Evolutionary conservation across 2,113 vertebrate genomes (phyloP).

Genomic region (Sisor rabdophorus): DNA sequence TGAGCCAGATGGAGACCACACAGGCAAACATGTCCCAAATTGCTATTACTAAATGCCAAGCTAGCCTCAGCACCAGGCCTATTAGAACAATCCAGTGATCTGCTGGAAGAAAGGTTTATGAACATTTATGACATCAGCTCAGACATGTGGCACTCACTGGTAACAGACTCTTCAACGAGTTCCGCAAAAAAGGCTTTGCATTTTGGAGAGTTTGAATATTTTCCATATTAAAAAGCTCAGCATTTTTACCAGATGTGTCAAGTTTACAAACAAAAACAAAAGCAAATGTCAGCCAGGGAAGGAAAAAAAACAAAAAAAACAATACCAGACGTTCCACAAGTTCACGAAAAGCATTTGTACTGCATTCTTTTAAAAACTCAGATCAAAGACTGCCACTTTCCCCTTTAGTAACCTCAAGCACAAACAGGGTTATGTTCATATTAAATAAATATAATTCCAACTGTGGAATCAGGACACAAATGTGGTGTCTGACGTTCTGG

Average conservation of each 20-base stretch:
- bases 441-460: conserved; percentile 42
- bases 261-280: neutral
- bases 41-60: conserved; percentile 17
- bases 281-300: neutral
- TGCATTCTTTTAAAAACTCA: neutral
- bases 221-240: neutral
- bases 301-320: conserved; percentile 1
- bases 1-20: conserved; percentile 40
- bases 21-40: conserved; percentile 13
- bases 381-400: conserved; percentile 17
- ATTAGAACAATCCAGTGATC: conserved; percentile 9
- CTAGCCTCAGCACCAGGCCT: conserved; percentile 10
- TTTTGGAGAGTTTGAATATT: neutral
- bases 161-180: neutral
- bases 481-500: conserved; percentile 52
- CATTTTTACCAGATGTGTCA: neutral
- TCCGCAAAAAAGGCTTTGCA: neutral
- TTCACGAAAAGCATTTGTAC: conserved; percentile 7
- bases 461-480: conserved; percentile 44
- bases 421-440: conserved; percentile 49
- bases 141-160: no score
- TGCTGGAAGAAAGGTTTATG: neutral
- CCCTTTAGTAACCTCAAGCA: conserved; percentile 41
- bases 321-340: conserved; percentile 4
- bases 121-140: neutral